Conservation (phyloP, 2,888 invertebrate genomes). For the Cataglyphis rosenhaueri region DNA sequence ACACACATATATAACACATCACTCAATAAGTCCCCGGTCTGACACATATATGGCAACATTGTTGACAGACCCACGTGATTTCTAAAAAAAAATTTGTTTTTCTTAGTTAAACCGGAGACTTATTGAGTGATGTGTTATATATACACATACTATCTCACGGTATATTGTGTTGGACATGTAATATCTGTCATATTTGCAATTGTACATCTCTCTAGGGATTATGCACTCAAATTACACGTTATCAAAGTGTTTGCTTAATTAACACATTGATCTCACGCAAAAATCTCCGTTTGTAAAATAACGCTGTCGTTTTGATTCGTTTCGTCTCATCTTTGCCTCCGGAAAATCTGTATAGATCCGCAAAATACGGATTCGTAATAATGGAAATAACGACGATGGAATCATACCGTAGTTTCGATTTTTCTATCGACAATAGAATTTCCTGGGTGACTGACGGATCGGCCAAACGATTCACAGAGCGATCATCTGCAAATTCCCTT, state of each 20-base stretch:
- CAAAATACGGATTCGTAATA: slow-evolving; percentile 45
- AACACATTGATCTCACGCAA: neutral
- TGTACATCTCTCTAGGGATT: neutral
- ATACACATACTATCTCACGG: neutral
- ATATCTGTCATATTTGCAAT: neutral
- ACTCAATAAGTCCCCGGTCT: no score
- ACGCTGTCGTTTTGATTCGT: neutral
- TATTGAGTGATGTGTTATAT: neutral
- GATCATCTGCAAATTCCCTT: slow-evolving; percentile 78
- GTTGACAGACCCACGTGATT: no score
- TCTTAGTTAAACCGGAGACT: no score
- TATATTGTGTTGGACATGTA: neutral
- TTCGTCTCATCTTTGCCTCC: neutral
- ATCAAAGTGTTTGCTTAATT: neutral
- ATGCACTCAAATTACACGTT: neutral
- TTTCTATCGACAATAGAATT: slow-evolving; percentile 72
- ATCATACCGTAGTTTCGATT: slow-evolving; percentile 55
- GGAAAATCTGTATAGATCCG: slow-evolving; percentile 8
- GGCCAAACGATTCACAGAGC: slow-evolving; percentile 62
- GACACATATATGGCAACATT: no score
- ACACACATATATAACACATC: neutral
- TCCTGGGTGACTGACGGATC: slow-evolving; percentile 73
- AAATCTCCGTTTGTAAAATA: neutral
- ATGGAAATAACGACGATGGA: slow-evolving; percentile 46
- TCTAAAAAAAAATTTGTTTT: no score